Percentiles rank a stretch among this genome's conserved stretches.
Evolutionary conservation across 1,140 invertebrate genomes (phyloP).

Genomic region (Scaptomyza graminum): DNA sequence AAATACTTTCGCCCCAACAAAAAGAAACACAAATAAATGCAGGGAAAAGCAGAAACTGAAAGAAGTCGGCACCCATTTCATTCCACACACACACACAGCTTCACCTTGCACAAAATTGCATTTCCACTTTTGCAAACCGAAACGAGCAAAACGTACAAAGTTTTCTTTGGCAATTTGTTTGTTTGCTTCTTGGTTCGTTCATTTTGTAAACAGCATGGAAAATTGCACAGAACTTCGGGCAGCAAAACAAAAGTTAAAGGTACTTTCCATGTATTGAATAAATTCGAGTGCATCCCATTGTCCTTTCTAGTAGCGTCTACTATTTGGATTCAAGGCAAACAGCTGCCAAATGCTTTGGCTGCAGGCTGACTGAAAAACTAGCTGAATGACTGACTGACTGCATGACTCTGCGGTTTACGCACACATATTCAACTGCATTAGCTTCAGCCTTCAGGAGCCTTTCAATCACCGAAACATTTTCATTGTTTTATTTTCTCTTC

Average conservation of each 20-base stretch:
- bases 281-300: slow-evolving; percentile 45
- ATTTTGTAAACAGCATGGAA: slow-evolving; percentile 78
- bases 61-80: background rate
- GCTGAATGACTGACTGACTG: background rate
- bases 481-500: background rate
- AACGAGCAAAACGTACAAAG: slow-evolving; percentile 66
- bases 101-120: slow-evolving; percentile 64
- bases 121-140: slow-evolving; percentile 40
- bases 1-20: slow-evolving; percentile 51
- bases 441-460: background rate
- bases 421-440: slow-evolving; percentile 7
- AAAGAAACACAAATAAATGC: background rate
- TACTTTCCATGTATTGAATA: slow-evolving; percentile 55
- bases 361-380: background rate
- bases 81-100: slow-evolving; percentile 3
- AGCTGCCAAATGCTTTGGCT: background rate
- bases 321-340: background rate
- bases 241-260: slow-evolving; percentile 69
- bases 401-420: background rate
- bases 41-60: background rate
- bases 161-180: slow-evolving; percentile 78
- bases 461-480: slow-evolving; percentile 2
- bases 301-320: background rate
- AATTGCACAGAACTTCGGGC: slow-evolving; percentile 70
- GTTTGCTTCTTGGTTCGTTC: slow-evolving; percentile 71